Base-by-base conservation (phyloP, 2,113 vertebrate genomes). In the Furnarius figulus region DNA sequence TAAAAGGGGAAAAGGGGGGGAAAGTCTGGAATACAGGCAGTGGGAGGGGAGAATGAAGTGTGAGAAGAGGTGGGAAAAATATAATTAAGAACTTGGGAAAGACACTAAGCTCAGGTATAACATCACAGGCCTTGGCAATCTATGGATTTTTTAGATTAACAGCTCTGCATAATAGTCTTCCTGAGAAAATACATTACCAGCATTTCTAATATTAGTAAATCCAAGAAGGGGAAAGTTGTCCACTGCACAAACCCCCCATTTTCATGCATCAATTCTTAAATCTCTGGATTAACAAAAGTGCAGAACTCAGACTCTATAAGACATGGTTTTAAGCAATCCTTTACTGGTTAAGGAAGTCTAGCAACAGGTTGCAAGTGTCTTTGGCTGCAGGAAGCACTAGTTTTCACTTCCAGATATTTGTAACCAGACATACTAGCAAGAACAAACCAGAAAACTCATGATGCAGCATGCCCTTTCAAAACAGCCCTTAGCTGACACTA, bases 1-100 rank as follows among this genome's bases (percentile, higher is more conserved):
- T 25, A 53, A 84, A 71, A 6, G 9, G 28, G 9, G 0, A 3
- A 20, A 82, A 86, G 7, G 6, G 17, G 11, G 0, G 2, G 20
- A 82, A 89, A 74, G 16, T 4, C 73, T 78, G 23, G 16, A 55
- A 15, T 47, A 78, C 31, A 79, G 63, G 12, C 28, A 91, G 52
- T 78, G 19, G 5, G 67, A 24, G 12, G 21, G 14, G 37, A n/a
- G 14, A 92, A 53, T 24, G 24, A 25, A 91, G 15, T 37, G 25
- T 8, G 2, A 82, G 73, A 89, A 89, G 61, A 82, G 10, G 16
- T 70, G 24, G 35, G 35, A 39, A 91, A 94, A 92, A 75, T 24
- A 18, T 62, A 76, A 76, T 73, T 65, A 80, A 52, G 49, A 85
- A 77, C 46, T 42, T 68, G 39, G 27, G 33, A 76, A 78, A 93